phyloP scores from a whole-genome alignment of 2,113 vertebrate genomes.

The Bubo blakistoni region DNA sequence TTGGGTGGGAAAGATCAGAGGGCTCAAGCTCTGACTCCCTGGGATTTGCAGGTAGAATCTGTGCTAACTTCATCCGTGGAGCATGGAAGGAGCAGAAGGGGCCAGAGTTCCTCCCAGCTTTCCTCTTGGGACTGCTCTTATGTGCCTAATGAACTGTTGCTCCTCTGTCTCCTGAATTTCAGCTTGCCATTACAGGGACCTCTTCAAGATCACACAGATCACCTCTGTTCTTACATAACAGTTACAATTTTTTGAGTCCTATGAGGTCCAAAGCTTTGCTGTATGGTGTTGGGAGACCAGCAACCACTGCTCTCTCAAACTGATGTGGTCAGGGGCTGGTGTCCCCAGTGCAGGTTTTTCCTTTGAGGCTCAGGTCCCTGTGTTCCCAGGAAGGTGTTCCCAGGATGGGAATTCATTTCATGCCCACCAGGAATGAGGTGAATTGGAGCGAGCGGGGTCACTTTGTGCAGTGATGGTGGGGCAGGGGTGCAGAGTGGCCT shows the following conservation, averaged over 20 bases:
- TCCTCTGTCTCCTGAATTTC: background rate
- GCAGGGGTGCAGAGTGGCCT: background rate
- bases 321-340: background rate
- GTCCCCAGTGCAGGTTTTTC: rapidly evolving
- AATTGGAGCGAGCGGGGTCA: rapidly evolving
- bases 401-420: background rate
- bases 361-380: background rate
- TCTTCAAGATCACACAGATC: background rate
- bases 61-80: background rate
- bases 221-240: background rate
- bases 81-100: background rate
- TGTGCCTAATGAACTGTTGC: background rate
- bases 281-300: background rate
- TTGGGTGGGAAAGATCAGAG: background rate
- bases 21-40: background rate
- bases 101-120: background rate
- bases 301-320: background rate
- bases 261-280: background rate
- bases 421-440: background rate
- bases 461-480: background rate
- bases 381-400: background rate
- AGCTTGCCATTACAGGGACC: background rate
- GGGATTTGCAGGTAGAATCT: background rate
- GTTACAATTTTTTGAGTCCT: background rate
- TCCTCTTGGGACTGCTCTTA: background rate